Base-by-base conservation (phyloP, 2,888 invertebrate species). In the Parapristionchus giblindavisi region DNA sequence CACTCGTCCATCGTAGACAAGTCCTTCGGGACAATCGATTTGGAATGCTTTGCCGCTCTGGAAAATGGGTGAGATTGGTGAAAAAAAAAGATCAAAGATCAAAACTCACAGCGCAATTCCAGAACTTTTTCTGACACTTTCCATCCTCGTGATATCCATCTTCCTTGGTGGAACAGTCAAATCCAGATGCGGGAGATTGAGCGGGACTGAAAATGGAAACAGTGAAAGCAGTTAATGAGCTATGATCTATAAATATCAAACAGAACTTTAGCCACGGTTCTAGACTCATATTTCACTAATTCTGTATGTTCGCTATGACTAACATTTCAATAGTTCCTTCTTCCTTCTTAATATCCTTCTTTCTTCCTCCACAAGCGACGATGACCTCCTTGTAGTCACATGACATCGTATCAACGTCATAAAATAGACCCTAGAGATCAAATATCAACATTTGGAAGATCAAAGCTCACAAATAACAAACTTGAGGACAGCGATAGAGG, bases 111-210 rank as follows among this genome's bases (percentile, higher is more conserved):
- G 70, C 70, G 74, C 80, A 80, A 24, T 73, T 75, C 38, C 78
- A 63, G 68, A 76, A 80, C 34, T 54, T 56, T 29, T 65, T 43
- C 29, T 27, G 21, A 75, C 80, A 80, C 40, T 54, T 43, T 17
- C 68, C 71, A 5, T 32, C 54, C 61, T 61, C 76, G 75, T 80
- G 77, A 38, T 76, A 74, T 24, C 80, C 80, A 72, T 80, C 76
- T 14, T 63, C 36, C 65, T 76, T 75, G 75, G 66, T 75, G 14
- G 48, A 48, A 51, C 78, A 80, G 54, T 72, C 58, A 56, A 71
- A 71, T 38, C 32, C 34, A 27, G 66, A 24, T 11, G 40, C n/a
- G 52, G 51, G 32, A 1, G 36, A 27, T n/a, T 17, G 6, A n/a
- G 51, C 34, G 36, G 68, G 52, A 51, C 68, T 68, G 51, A 17